Evolutionary conservation across 2,113 vertebrate genomes (phyloP).

Genomic region (Acrocephalus kingi): DNA sequence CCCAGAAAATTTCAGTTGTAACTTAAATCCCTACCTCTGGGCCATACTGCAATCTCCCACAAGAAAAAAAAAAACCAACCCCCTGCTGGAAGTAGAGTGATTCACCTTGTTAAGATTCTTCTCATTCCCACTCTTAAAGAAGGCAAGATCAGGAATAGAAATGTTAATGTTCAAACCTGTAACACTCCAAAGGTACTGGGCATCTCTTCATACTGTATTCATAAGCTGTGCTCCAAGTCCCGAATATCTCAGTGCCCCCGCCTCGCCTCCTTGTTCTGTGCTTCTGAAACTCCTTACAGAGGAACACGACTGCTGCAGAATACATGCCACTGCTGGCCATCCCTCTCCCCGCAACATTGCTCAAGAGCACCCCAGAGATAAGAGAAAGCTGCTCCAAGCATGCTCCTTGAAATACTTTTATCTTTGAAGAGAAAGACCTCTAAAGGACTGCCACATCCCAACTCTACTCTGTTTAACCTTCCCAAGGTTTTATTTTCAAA

Average conservation of each 20-base stretch:
- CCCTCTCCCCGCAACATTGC: not conserved
- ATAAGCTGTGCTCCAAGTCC: not conserved
- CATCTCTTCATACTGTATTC: not conserved
- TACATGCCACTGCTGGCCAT: not conserved
- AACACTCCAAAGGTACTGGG: not conserved
- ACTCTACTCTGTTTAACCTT: slow-evolving; percentile 38
- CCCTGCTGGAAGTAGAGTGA: not conserved
- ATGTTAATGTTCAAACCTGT: not conserved
- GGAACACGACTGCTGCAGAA: not conserved
- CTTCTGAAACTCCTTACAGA: not conserved
- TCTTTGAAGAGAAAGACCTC: slow-evolving; percentile 38
- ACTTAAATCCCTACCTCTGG: slow-evolving; percentile 46
- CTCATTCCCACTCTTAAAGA: not conserved
- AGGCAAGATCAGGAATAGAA: not conserved
- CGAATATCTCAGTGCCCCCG: not conserved
- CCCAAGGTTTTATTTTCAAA: slow-evolving; percentile 53
- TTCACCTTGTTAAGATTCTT: not conserved
- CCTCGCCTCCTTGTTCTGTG: not conserved
- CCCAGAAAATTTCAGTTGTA: slow-evolving; percentile 41
- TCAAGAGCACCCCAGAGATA: slow-evolving; percentile 47
- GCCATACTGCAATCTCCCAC: not conserved
- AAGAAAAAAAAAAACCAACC: not conserved
- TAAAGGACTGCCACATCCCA: not conserved
- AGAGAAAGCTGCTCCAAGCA: slow-evolving; percentile 32
- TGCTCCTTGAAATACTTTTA: slow-evolving; percentile 43